phyloP scores from a whole-genome alignment of 2,113 vertebrate genomes.

The Hypocryptadius cinnamomeus region DNA sequence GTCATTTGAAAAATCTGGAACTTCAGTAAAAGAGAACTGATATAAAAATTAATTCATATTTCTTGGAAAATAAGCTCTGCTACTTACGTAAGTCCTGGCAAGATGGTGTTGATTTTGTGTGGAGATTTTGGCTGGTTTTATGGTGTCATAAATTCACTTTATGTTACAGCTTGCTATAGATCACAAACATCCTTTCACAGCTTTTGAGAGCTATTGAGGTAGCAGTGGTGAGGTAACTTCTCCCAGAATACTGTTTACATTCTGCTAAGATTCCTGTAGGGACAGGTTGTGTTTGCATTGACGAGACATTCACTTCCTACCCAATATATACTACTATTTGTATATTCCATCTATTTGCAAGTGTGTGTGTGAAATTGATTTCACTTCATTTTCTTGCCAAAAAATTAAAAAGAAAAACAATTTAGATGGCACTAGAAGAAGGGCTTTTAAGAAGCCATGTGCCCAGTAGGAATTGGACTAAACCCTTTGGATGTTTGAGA shows the following conservation, averaged over 20 bases:
- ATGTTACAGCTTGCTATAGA: not conserved
- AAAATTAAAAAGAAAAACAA: not conserved
- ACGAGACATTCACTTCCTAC: not conserved
- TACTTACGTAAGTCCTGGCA: not conserved
- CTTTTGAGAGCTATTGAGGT: not conserved
- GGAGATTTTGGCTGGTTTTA: slow-evolving; percentile 4
- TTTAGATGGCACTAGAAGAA: not conserved
- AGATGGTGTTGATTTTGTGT: not conserved
- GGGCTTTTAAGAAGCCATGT: not conserved
- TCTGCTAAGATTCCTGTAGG: not conserved
- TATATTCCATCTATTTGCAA: not conserved
- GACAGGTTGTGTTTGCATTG: not conserved
- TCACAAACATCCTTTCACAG: not conserved
- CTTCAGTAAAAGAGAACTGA: not conserved
- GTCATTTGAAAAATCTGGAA: not conserved
- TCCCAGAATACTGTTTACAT: not conserved
- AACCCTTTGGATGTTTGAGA: not conserved
- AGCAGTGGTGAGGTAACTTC: not conserved
- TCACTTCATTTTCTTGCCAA: not conserved
- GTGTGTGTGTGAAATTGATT: not conserved
- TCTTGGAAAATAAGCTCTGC: not conserved
- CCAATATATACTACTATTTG: not conserved
- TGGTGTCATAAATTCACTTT: slow-evolving; percentile 14
- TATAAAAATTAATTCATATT: not conserved
- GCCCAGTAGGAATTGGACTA: accelerated